These are phyloP conservation scores for Aegotheles bennettii DNA, from an alignment of 2,113 vertebrate genomes.

Conservation along the genomic window DNA sequence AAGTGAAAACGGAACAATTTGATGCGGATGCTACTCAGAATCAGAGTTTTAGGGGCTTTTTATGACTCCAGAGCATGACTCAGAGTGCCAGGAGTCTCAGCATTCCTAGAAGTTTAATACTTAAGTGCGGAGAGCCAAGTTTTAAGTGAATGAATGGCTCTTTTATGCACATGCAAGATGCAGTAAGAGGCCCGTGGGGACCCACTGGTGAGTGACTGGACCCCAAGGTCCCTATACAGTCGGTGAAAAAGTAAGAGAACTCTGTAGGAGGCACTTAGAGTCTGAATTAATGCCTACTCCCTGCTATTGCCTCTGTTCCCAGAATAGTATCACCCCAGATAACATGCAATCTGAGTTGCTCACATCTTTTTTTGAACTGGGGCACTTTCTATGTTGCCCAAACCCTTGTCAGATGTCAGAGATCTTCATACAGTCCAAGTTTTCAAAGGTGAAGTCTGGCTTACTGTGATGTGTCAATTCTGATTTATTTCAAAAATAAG, in stretches of 20 bases:
- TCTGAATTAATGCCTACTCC: background rate
- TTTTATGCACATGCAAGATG: background rate
- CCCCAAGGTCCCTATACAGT: background rate
- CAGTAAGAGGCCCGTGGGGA: background rate
- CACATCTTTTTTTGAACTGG: background rate
- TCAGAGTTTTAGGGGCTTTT: background rate
- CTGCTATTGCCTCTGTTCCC: background rate
- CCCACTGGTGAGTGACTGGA: background rate
- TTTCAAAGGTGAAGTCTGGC: background rate
- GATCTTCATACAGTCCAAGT: background rate
- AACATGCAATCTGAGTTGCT: background rate
- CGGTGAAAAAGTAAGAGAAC: background rate
- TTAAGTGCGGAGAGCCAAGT: background rate
- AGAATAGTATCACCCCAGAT: background rate
- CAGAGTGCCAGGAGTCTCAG: background rate
- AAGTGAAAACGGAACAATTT: background rate
- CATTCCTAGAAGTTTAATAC: background rate
- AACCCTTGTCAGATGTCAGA: background rate
- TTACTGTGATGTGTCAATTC: background rate
- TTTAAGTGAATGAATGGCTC: background rate
- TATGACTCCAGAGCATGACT: background rate
- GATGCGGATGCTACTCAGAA: background rate
- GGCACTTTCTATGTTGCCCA: background rate
- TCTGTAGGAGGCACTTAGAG: background rate
- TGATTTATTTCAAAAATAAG: background rate